Evolutionary conservation across 2,888 invertebrate genomes (phyloP).

Genomic region (Drosophila formosana): DNA sequence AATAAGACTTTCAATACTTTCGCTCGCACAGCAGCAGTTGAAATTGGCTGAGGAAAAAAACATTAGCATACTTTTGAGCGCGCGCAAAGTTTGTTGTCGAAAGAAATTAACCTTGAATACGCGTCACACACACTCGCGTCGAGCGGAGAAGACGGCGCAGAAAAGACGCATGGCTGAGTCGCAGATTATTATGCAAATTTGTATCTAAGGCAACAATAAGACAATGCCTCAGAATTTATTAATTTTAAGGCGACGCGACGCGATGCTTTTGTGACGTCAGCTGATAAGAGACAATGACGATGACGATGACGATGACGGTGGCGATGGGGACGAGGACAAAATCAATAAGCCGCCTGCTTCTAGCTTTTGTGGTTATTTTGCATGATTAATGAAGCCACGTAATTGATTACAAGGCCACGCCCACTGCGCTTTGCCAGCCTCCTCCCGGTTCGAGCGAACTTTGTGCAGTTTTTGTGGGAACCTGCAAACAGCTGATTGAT

Average conservation of each 20-base stretch:
- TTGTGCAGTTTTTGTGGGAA: constrained; percentile 46
- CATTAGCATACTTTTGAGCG: constrained; percentile 72
- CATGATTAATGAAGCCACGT: constrained; percentile 78
- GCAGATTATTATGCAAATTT: constrained; percentile 75
- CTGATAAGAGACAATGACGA: constrained; percentile 61
- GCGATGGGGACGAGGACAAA: constrained; percentile 43
- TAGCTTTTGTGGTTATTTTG: constrained; percentile 64
- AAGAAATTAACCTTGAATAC: constrained; percentile 77
- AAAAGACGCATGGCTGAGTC: constrained; percentile 14
- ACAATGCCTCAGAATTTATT: constrained; percentile 69
- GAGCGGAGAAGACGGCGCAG: too few relatives aligned
- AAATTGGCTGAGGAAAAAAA: constrained; percentile 50
- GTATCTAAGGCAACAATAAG: constrained; percentile 36
- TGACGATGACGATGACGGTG: too few relatives aligned
- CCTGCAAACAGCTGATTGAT: constrained; percentile 71
- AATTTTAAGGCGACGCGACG: constrained; percentile 60
- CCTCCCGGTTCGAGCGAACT: constrained; percentile 11
- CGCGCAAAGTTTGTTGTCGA: constrained; percentile 57
- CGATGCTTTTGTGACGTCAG: constrained; percentile 52
- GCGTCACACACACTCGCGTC: constrained; percentile 17
- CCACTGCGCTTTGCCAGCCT: constrained; percentile 7
- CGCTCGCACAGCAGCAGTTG: constrained; percentile 36
- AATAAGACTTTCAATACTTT: constrained; percentile 63
- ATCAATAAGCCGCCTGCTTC: constrained; percentile 62
- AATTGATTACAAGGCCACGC: constrained; percentile 72